Evolutionary conservation across 1,140 invertebrate species (phyloP), one percentile per base, ranked within the genome.

Genomic region (Drosophila equinoxialis): DNA sequence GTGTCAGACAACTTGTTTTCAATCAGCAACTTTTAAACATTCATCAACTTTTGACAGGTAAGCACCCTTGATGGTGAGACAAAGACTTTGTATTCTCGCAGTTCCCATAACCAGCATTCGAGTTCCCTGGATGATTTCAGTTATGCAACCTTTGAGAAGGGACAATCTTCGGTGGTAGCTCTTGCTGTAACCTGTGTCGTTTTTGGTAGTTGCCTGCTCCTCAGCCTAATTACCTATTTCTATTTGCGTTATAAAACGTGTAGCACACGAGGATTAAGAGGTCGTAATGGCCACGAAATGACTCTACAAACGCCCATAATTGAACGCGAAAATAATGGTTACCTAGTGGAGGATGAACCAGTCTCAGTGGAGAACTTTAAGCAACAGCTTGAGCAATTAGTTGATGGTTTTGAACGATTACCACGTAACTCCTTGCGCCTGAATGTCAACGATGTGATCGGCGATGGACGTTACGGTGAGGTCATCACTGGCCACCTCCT

Each of bases 381-480:
- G 86, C 93, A 95, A 65, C 95, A 95, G 82, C 45, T 92, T 20
- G 74, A 91, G 23, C 62, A 71, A 8, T 55, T 91, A 10, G 63
- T 92, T 5, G 84, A 91, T 14, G 75, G 71, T 17, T 61, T 92
- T 2, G 75, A 90, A 94, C 95, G 94, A 67, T 95, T 97, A 90
- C 95, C 96, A 0, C 93, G 94, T 55, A 95, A 94, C 84, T 93
- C 94, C 57, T 87, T 97, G 51, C 95, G 95, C 33, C 93, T 96
- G 17, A 95, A 96, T 79, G 93, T 94, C 1, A 93, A 94, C 13
- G 93, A 95, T 78, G 87, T 96, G n/a, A 92, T 96, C 37, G 95
- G 95, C 1, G 92, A 95, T n/a, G 96, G 96, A 20, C 94, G 94
- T 74, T 97, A 96, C 92, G 96, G 96, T 0, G 94, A 95, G 57